phyloP scores from a whole-genome alignment of 1,140 invertebrate species.

The Mactra quadrangularis region DNA sequence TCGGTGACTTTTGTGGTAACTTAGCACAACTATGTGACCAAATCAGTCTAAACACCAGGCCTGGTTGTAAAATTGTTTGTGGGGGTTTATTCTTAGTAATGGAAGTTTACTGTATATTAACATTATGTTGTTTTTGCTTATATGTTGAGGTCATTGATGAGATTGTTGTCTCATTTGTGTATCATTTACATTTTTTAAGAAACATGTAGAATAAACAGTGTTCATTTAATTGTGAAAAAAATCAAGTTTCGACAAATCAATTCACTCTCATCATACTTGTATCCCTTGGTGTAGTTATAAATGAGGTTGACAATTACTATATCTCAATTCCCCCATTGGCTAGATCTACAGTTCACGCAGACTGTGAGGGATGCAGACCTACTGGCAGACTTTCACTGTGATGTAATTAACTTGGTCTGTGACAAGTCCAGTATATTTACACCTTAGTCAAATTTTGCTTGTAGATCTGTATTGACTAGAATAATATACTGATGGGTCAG shows the following conservation, averaged over 20 bases:
- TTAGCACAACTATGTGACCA: no score
- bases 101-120: no score
- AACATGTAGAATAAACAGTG: constrained; percentile 42
- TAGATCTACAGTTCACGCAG: background rate
- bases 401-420: background rate
- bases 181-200: constrained; percentile 35
- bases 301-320: no score
- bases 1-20: no score
- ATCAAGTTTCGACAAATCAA: constrained; percentile 14
- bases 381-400: background rate
- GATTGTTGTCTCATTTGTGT: constrained; percentile 1
- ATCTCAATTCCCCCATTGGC: background rate
- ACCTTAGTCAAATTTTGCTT: no score
- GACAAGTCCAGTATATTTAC: background rate
- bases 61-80: no score
- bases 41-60: no score
- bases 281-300: background rate
- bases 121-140: no score
- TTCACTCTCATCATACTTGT: background rate
- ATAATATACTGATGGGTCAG: no score
- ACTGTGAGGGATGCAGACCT: background rate
- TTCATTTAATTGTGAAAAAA: constrained; percentile 50
- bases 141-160: no score
- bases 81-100: no score
- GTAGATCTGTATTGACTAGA: no score